Base-by-base conservation (phyloP, 2,797 vertebrate species). In the Onychomys arenicola region DNA sequence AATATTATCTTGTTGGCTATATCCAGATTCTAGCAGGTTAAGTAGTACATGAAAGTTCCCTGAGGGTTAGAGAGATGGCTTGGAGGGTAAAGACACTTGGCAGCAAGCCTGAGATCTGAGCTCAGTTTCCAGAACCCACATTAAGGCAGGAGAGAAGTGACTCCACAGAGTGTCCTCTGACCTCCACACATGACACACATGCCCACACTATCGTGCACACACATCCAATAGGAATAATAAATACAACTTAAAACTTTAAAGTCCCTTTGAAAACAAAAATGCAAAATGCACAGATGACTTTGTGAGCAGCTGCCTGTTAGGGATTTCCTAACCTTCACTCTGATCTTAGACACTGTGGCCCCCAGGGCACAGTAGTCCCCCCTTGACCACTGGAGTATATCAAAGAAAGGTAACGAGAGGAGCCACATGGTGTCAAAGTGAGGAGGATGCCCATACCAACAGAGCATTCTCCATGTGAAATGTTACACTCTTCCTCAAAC, bases 21-120 rank as follows among this genome's bases (percentile, higher is more conserved):
- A 46, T 25, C 14, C n/a, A 80, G 37, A 95, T 94, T 27, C 67
- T 86, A 94, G 61, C 27, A 97, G 40, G 49, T 75, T 75, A 84
- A 67, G 71, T 69, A 59, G 25, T 57, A 17, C 61, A 81, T 81
- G 59, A 32, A 75, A 67, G 29, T 69, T 90, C 84, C 69, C 84
- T 5, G 34, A 69, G 84, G 84, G 32, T 69, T 34, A 69, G 19
- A 5, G 10, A 69, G 32, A 85, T 52, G 83, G 32, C 27, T 69
- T 17, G 4, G 46, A 19, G 59, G 37, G 40, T 46, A 86, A 69
- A n/a, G 21, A 25, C 32, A 69, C 21, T 86, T 13, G 46, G 21
- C 32, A 69, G 46, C 32, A 52, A 52, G 67, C 63, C 40, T 52
- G 83, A 69, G 32, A 69, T 32, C 46, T 69, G 46, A n/a, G 46